phyloP scores from a whole-genome alignment of 1,140 invertebrate genomes.

The Eumaeus atala region DNA sequence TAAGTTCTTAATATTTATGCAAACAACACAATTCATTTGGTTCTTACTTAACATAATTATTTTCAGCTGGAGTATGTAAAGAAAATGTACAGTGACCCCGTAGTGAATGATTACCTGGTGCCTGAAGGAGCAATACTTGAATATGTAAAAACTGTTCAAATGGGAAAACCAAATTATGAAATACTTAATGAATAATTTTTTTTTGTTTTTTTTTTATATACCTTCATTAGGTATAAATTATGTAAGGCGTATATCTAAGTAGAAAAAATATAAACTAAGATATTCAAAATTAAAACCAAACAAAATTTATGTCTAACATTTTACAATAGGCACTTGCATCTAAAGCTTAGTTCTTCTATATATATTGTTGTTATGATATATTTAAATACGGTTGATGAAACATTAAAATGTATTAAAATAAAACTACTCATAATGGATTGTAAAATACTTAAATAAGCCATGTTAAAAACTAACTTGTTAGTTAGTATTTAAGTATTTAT shows the following conservation, averaged over 20 bases:
- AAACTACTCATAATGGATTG: no score
- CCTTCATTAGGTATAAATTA: not conserved
- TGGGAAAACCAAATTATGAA: slow-evolving; percentile 25
- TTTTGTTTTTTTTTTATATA: not conserved
- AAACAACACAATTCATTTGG: not conserved
- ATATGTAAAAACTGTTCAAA: slow-evolving; percentile 31
- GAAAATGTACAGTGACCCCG: slow-evolving; percentile 49
- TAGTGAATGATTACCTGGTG: slow-evolving; percentile 43
- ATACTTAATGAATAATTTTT: slow-evolving; percentile 9
- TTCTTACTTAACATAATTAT: not conserved
- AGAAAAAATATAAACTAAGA: no score
- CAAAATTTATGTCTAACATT: no score
- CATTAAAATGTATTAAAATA: no score
- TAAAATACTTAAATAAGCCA: no score
- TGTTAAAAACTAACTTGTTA: no score
- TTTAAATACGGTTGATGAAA: no score
- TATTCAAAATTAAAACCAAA: no score
- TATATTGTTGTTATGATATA: no score
- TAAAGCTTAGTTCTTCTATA: no score
- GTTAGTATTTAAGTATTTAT: no score
- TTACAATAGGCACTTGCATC: no score
- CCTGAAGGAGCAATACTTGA: slow-evolving; percentile 34
- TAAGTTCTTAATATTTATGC: not conserved
- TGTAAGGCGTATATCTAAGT: not conserved
- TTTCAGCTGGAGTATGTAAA: slow-evolving; percentile 45